These are phyloP conservation scores for Helicoverpa assulta DNA, from an alignment of 2,888 invertebrate species.

Conservation along the genomic window DNA sequence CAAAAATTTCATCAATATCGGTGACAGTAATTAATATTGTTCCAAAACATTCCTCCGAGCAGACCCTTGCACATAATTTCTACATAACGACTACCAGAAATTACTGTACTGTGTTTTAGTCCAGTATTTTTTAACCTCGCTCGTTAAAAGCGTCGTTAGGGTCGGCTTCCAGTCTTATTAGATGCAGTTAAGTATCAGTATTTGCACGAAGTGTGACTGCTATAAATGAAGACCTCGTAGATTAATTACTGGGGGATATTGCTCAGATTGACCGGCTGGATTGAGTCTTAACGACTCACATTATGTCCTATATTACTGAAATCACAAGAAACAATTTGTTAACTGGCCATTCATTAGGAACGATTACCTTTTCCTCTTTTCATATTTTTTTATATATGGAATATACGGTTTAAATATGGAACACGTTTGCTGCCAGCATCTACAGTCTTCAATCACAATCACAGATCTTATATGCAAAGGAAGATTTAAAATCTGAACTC, in stretches of 20 bases:
- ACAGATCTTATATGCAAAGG: no score
- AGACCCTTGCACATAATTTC: constrained; percentile 4
- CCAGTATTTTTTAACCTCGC: not conserved
- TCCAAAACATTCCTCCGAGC: not conserved
- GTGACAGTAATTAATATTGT: constrained; percentile 5
- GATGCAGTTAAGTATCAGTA: constrained; percentile 18
- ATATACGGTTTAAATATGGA: no score
- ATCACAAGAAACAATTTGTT: not conserved
- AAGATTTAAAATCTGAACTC: no score
- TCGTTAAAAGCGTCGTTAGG: constrained; percentile 4
- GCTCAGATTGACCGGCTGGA: constrained; percentile 30
- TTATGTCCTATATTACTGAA: not conserved
- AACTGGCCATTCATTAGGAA: not conserved
- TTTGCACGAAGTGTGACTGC: constrained; percentile 6
- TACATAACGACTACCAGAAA: constrained; percentile 4
- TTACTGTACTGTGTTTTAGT: not conserved
- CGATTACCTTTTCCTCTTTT: not conserved
- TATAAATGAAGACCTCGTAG: constrained; percentile 33
- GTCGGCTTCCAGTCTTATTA: constrained; percentile 10
- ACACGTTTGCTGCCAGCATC: no score
- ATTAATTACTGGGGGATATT: constrained; percentile 35
- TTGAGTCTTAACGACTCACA: constrained; percentile 8
- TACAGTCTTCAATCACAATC: not conserved
- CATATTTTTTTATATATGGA: no score
- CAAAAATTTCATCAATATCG: not conserved